Evolutionary conservation across 2,113 vertebrate genomes (phyloP), one percentile per base, ranked within the genome.

Genomic region (Tauraco erythrolophus): DNA sequence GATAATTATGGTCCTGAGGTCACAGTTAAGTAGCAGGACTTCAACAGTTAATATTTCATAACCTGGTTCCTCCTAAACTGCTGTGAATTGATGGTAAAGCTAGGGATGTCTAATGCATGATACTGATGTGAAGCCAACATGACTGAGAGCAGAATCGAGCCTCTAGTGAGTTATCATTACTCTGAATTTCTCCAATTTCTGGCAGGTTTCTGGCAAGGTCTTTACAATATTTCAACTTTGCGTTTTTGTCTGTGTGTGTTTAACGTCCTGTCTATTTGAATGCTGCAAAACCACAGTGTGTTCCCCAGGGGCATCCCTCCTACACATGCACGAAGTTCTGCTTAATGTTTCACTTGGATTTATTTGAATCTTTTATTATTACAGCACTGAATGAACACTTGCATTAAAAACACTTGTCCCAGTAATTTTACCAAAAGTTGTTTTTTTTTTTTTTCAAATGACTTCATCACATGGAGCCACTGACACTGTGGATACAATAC

Each of bases 331-430:
- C 1, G 2, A 74, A 74, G 51, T 87, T 97, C 96, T 93, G 91
- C 75, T 82, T 84, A 96, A 77, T 94, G 88, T 93, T 96, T 91
- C 93, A 77, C 56, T 87, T 95, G 85, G 83, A 89, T 89, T 93
- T 94, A 83, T 95, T 95, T 95, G 76, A 92, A 71, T 85, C 61
- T 75, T 94, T 83, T 84, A 77, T 89, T 95, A 78, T 94, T 95
- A 57, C 68, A 86, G 72, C 21, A 35, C 53, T 74, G 79, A 87
- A 77, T 85, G 81, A 90, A 86, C 66, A 48, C 65, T 78, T 91
- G 37, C 76, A 60, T 84, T 92, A 92, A 92, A 95, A 95, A 23
- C 62, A 39, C 48, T 95, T 69, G 35, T 64, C 57, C 17, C 23
- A 80, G 43, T 74, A 82, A 96, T 94, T 95, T 89, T 66, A 94